Evolutionary conservation across 1,140 invertebrate species (phyloP), one percentile per base, ranked within the genome.

Genomic region (Cephus cinctus): DNA sequence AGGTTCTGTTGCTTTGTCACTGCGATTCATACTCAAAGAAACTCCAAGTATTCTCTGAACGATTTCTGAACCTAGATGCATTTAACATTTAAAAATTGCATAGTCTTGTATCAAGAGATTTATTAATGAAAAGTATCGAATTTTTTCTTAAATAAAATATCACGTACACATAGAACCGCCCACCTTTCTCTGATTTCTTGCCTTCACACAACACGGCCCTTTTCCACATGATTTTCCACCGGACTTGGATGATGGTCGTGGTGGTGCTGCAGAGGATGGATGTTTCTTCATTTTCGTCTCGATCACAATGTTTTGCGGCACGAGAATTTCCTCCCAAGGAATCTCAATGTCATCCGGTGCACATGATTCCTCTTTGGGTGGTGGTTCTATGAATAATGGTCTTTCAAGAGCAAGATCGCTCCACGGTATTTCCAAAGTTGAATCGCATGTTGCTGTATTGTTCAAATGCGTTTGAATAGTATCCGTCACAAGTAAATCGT

Each of bases 251-350:
- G 25, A 6, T 23, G n/a, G 22, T 41, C 20, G 25, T 20, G 15
- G 15, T 1, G 39, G 39, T 15, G 8, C 18, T 19, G 8, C 12
- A 20, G 18, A 21, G 6, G 65, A 66, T 3, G 62, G 62, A 52
- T 66, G 57, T 22, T 47, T 62, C 35, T 52, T 59, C 8, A 38
- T 57, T 8, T 46, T 43, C 0, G 54, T 3, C 15, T 51, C 35
- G 4, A 71, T 63, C 9, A 65, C 15, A 8, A 71, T 54, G 43
- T 69, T 65, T 5, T 19, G 25, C 1, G 68, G 64, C 35, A 70
- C 36, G 25, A 70, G 43, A 20, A 73, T 63, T 8, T 67, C 59
- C 3, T 65, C 46, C 70, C 68, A 70, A 4, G 70, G 69, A 11
- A 72, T 66, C 41, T 72, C 68, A 0, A 72, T 50, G 8, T 63